Base-by-base conservation (phyloP, 2,888 invertebrate genomes). In the Brenthis hecate region DNA sequence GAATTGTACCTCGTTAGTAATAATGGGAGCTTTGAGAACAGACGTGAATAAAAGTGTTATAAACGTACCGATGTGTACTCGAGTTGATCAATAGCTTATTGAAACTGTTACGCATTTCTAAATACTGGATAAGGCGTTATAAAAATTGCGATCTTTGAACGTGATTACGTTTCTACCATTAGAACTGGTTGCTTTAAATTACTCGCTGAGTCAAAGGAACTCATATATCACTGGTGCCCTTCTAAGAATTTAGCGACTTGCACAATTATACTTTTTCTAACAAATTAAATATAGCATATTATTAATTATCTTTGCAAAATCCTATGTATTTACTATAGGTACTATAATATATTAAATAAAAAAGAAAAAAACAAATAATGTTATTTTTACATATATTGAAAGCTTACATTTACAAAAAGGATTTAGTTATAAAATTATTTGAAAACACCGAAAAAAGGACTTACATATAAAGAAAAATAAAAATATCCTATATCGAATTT, bases 1-100 rank as follows among this genome's bases (percentile, higher is more conserved):
- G 86, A 89, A 88, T 87, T 86, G 85, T 80, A 72, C 79, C 91
- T 92, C 87, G 91, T 91, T 91, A 92, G 83, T 78, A 79, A 84
- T 90, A 91, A 89, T 91, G 88, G 84, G 80, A 82, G 85, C 84
- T 85, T 87, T 86, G 84, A 71, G 89, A 86, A 90, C 86, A 75
- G 78, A 77, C 75, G 75, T 19, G 71, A 28, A 74, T 76, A 80
- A 73, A 79, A 80, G 80, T 81, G 79, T 75, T 75, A 75, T 72
- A 57, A 61, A 67, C 70, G 73, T 73, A 72, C 68, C 66, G 69
- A 63, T 54, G 63, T 64, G 57, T 65, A 56, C 48, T 66, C 56
- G 8, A 54, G 53, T 47, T 54, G 65, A 62, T 54, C 55, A 55
- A 66, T 54, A 65, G 65, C 57, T 51, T 61, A 73, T 72, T 66